Evolutionary conservation across 2,797 vertebrate genomes (phyloP).

Genomic region (Hirundo rustica): DNA sequence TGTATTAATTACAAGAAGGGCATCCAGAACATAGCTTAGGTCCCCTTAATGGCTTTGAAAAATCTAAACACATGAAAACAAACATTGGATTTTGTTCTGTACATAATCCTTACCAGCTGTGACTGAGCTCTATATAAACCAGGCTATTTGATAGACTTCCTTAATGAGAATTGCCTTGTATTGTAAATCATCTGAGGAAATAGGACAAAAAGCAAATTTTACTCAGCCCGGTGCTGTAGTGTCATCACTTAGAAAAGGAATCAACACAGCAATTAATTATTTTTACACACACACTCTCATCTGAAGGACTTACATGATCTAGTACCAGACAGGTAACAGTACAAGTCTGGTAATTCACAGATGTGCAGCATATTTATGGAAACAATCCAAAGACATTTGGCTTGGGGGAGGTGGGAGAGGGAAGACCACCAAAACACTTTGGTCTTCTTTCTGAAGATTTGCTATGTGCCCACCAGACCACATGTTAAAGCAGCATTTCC

Average conservation of each 20-base stretch:
- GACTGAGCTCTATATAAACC: constrained; percentile 22
- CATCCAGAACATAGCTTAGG: constrained; percentile 5
- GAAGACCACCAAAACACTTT: not conserved
- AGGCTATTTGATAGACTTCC: constrained; percentile 13
- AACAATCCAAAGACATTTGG: constrained; percentile 15
- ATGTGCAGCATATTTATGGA: constrained; percentile 34
- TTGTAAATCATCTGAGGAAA: constrained; percentile 1
- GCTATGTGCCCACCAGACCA: not conserved
- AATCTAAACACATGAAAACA: constrained; percentile 50
- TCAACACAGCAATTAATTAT: constrained; percentile 12
- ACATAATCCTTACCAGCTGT: constrained; percentile 47
- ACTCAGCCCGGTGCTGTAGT: not conserved
- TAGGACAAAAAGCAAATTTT: constrained; percentile 7
- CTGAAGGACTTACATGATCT: not conserved
- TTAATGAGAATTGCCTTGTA: constrained; percentile 2
- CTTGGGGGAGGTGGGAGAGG: not conserved
- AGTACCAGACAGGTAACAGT: not conserved
- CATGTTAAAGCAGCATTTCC: not conserved
- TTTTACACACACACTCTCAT: not conserved
- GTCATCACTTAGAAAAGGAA: constrained; percentile 22
- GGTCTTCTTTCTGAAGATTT: not conserved
- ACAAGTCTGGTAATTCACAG: not conserved
- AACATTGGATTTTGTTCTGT: constrained; percentile 15
- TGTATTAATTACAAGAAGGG: constrained; percentile 28
- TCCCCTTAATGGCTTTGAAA: constrained; percentile 31